Percentiles rank a stretch among this genome's conserved stretches.
phyloP scores from a whole-genome alignment of 2,797 vertebrate genomes.

The Oreortyx pictus region DNA sequence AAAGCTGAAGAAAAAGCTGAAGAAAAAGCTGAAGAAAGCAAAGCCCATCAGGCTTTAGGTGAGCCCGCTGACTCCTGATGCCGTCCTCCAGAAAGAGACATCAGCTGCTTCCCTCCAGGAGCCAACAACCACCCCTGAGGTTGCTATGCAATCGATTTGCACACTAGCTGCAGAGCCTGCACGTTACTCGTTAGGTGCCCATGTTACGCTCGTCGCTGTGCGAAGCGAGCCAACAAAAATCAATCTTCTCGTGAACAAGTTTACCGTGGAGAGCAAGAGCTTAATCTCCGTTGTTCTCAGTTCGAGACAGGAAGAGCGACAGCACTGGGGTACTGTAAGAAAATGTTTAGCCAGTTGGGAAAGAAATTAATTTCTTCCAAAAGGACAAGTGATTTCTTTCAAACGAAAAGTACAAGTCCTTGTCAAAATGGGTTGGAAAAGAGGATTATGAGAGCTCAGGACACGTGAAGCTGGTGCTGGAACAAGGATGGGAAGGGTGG shows the following conservation, averaged over 20 bases:
- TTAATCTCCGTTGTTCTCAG: neutral
- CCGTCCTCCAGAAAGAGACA: slow-evolving; percentile 3
- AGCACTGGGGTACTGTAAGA: neutral
- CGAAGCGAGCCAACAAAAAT: neutral
- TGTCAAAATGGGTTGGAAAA: neutral
- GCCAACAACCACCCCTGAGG: neutral
- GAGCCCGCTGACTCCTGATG: neutral
- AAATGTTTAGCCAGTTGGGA: neutral
- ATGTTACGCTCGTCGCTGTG: neutral
- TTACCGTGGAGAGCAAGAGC: neutral
- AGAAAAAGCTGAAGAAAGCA: too few species aligned
- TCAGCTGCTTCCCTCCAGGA: neutral
- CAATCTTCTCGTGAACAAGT: neutral
- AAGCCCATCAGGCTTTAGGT: too few species aligned
- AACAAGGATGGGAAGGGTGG: neutral
- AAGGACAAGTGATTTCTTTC: neutral
- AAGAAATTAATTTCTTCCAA: neutral
- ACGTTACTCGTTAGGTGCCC: neutral
- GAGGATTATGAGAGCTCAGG: neutral
- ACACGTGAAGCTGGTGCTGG: neutral
- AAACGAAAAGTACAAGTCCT: neutral
- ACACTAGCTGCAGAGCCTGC: neutral
- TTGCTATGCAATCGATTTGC: slow-evolving; percentile 6
- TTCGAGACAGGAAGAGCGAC: neutral
- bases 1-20: too few species aligned